Evolutionary conservation across 2,113 vertebrate species (phyloP).

Genomic region (Sebastes fasciatus): DNA sequence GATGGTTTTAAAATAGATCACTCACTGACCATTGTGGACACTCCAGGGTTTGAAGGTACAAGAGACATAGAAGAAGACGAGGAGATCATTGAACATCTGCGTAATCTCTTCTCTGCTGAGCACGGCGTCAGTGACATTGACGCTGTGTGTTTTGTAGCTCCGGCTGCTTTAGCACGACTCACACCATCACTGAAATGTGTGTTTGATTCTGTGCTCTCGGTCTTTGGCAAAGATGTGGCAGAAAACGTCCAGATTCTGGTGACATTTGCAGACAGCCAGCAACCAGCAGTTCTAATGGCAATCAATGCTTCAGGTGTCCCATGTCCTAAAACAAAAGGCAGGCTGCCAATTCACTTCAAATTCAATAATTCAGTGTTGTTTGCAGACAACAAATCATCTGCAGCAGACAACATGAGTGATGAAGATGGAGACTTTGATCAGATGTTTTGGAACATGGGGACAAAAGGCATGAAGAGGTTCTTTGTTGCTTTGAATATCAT

Average conservation of each 20-base stretch:
- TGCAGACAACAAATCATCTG: slow-evolving; percentile 30
- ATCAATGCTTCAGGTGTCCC: slow-evolving; percentile 50
- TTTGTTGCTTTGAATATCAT: slow-evolving; percentile 26
- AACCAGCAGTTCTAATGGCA: slow-evolving; percentile 58
- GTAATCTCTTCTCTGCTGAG: slow-evolving; percentile 2
- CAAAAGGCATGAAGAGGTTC: slow-evolving; percentile 51
- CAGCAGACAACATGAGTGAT: background rate
- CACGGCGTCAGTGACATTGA: slow-evolving; percentile 29
- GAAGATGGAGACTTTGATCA: slow-evolving; percentile 36
- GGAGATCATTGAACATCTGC: slow-evolving; percentile 51
- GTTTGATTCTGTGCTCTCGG: slow-evolving; percentile 68
- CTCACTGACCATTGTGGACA: slow-evolving; percentile 51
- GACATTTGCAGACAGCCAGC: slow-evolving; percentile 67
- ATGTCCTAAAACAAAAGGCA: background rate
- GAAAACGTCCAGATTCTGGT: slow-evolving; percentile 53
- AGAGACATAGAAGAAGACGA: slow-evolving; percentile 21
- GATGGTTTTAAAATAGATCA: background rate
- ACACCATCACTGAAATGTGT: slow-evolving; percentile 62
- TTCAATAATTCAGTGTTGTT: slow-evolving; percentile 75
- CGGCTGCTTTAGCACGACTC: slow-evolving; percentile 38
- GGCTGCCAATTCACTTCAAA: slow-evolving; percentile 63
- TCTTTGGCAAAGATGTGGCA: slow-evolving; percentile 73
- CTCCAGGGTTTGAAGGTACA: background rate
- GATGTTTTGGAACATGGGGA: slow-evolving; percentile 58
- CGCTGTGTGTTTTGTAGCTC: slow-evolving; percentile 47